Evolutionary conservation across 2,888 invertebrate genomes (phyloP), one percentile per base, ranked within the genome.

Genomic region (Sinodicranocentrus sp.): DNA sequence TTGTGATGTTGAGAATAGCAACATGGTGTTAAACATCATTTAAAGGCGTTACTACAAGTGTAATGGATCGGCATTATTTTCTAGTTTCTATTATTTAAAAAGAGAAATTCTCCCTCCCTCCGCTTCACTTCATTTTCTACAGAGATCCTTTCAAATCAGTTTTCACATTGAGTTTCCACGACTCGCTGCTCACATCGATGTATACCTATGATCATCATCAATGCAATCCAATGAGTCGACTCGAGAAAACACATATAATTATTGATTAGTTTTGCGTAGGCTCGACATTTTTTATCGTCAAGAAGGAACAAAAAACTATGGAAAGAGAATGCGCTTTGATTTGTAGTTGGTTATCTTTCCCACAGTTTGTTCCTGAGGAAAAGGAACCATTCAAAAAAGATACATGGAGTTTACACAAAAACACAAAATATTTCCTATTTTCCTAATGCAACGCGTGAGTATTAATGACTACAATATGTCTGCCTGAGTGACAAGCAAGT

Each of bases 1-100:
- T 57, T 57, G 57, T 57, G 57, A 23, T 57, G 21, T 57, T 57
- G 57, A 21, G 57, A 23, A 57, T n/a, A 57, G 57, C 48, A 57
- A 57, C 57, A 57, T 57, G 57, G 5, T 33, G 48, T n/a, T 3
- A n/a, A n/a, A 48, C 48, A 48, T 48, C 15, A n/a, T 10, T 48
- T 10, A 6, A 48, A 33, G 33, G 10, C 10, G 3, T 3, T 33
- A 33, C 33, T 33, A 33, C 33, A n/a, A n/a, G n/a, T n/a, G n/a
- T n/a, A n/a, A n/a, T n/a, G n/a, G n/a, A n/a, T n/a, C n/a, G n/a
- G n/a, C n/a, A n/a, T n/a, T n/a, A n/a, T n/a, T n/a, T n/a, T 33
- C 33, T 3, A 33, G 33, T 33, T 39, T 15, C n/a, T 48, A 48
- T n/a, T 48, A 48, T 48, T 48, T 48, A 48, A 48, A 48, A 10